phyloP scores from a whole-genome alignment of 2,113 vertebrate species.

The Quiscalus mexicanus region DNA sequence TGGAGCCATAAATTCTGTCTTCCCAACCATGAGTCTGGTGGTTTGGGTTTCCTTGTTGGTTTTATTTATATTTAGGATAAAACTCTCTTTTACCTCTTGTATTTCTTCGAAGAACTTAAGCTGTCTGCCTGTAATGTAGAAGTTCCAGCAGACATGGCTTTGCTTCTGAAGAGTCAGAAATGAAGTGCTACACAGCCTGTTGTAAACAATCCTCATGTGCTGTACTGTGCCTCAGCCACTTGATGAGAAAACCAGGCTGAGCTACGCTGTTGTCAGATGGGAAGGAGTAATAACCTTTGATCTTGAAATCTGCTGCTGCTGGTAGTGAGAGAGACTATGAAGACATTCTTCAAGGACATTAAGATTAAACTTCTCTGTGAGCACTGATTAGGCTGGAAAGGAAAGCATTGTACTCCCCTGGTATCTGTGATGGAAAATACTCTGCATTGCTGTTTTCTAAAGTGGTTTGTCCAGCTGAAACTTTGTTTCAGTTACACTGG shows the following conservation, averaged over 20 bases:
- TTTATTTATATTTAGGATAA: not conserved
- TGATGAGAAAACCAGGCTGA: conserved; percentile 11
- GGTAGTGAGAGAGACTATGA: not conserved
- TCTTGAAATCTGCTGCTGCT: not conserved
- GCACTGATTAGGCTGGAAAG: not conserved
- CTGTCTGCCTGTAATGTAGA: not conserved
- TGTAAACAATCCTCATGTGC: not conserved
- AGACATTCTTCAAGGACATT: not conserved
- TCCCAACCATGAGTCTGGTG: not conserved
- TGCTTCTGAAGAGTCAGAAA: not conserved
- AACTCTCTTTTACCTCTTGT: not conserved
- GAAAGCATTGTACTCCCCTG: not conserved
- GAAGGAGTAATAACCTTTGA: conserved; percentile 13
- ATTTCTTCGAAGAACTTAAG: not conserved
- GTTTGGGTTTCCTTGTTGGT: not conserved
- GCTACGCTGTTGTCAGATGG: not conserved
- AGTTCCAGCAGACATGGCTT: not conserved
- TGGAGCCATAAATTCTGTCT: not conserved
- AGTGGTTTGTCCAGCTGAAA: not conserved
- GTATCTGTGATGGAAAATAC: not conserved
- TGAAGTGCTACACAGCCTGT: not conserved
- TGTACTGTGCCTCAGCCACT: not conserved
- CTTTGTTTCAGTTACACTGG: not conserved
- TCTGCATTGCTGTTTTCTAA: not conserved
- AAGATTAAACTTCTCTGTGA: not conserved